Evolutionary conservation across 2,113 vertebrate species (phyloP).

Genomic region (Hyla sarda): DNA sequence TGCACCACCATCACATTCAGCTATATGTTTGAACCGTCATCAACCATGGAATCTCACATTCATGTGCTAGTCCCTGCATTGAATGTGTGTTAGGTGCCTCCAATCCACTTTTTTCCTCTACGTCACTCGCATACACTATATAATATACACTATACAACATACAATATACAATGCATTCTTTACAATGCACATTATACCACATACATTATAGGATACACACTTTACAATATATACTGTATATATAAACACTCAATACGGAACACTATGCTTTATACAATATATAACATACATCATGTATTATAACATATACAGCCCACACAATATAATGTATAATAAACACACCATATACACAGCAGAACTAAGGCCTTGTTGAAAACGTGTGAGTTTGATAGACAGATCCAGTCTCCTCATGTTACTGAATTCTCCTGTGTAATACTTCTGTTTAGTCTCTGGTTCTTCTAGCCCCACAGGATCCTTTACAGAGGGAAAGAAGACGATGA

Average conservation of each 20-base stretch:
- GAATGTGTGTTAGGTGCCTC: too few relatives aligned
- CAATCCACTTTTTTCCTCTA: too few relatives aligned
- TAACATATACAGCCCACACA: background rate
- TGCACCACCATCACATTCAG: too few relatives aligned
- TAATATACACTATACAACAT: background rate
- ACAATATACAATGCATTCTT: background rate
- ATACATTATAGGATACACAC: too few relatives aligned
- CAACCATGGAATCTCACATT: too few relatives aligned
- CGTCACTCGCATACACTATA: background rate
- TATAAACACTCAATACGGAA: too few relatives aligned
- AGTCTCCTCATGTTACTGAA: background rate
- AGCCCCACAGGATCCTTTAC: background rate
- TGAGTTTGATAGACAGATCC: background rate
- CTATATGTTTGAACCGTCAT: too few relatives aligned
- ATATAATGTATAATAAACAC: background rate
- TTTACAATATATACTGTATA: background rate
- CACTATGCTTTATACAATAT: too few relatives aligned
- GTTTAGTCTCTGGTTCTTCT: constrained; percentile 23
- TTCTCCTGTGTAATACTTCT: background rate
- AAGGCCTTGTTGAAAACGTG: background rate
- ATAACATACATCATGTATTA: background rate
- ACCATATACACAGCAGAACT: background rate
- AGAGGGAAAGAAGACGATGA: background rate
- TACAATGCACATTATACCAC: background rate
- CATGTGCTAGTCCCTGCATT: too few relatives aligned